Base-by-base conservation (phyloP, 2,888 invertebrate species). In the Helobdella robusta region DNA sequence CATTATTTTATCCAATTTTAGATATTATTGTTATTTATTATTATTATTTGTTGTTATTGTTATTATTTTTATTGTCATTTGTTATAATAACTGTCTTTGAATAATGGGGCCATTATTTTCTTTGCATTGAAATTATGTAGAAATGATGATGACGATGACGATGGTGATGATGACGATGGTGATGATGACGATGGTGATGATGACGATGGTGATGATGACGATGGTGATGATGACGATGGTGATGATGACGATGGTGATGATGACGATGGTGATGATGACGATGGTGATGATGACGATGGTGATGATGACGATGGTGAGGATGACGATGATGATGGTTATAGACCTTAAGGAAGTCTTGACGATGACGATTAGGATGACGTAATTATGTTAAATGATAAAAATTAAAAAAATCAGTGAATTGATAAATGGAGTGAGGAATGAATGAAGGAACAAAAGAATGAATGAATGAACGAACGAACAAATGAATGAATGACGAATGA, bases 221-320 rank as follows among this genome's bases (percentile, higher is more conserved):
- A 59, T 32, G 34, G 35, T 32, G 59, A 34, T 59, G 32, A 59
- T 59, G 35, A 30, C n/a, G 35, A 35, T 59, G 59, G 35, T 4
- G 62, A 62, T 23, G 52, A 63, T n/a, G 30, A 52, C 3, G 2
- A 63, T 50, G 63, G 34, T 63, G 59, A 63, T 52, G 34, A 63
- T 52, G 20, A 52, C 11, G 63, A 63, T 4, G 52, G 52, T 50
- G 52, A 63, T 52, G 61, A 61, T 61, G 61, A 61, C 20, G 61
- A 61, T 46, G 61, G 25, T 44, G 61, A 46, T 44, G 61, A 61
- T 61, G 61, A 61, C 34, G 61, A 61, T 32, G 58, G 8, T n/a
- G 58, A 56, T 25, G 30, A 56, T 25, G 58, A 56, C 18, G 58
- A 56, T 56, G 58, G 30, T 56, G 58, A 56, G 23, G 58, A 56